phyloP scores from a whole-genome alignment of 1,140 invertebrate species.

The Drosophila mojavensis region DNA sequence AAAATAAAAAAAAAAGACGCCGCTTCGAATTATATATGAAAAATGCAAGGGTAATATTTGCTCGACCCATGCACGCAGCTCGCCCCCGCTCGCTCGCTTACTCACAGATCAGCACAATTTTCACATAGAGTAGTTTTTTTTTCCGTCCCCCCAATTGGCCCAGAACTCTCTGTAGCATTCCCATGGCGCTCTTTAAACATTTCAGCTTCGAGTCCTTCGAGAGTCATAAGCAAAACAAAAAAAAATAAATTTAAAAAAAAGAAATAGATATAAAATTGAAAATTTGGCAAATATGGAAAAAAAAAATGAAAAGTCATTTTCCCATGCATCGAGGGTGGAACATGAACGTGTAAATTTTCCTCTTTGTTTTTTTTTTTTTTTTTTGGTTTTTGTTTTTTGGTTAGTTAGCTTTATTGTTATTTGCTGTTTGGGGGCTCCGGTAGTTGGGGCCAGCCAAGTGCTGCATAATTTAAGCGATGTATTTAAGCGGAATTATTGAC shows the following conservation, averaged over 20 bases:
- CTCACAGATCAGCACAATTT: constrained; percentile 28
- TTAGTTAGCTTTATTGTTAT: too few relatives aligned
- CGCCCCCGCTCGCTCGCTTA: neutral
- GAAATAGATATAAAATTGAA: constrained; percentile 22
- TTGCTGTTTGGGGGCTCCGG: too few relatives aligned
- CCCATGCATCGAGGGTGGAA: constrained; percentile 32
- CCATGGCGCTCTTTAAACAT: constrained; percentile 73
- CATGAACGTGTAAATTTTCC: constrained; percentile 53
- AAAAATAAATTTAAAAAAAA: constrained; percentile 29
- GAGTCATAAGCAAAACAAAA: constrained; percentile 24
- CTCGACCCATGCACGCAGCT: constrained; percentile 27
- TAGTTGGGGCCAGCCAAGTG: neutral
- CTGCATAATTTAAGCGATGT: constrained; percentile 71
- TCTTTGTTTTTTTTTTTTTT: constrained; percentile 36
- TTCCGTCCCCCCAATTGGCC: constrained; percentile 27
- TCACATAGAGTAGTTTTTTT: constrained; percentile 24
- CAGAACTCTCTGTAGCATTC: constrained; percentile 48
- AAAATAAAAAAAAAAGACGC: constrained; percentile 21
- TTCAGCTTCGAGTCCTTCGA: constrained; percentile 31
- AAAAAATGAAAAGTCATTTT: constrained; percentile 69
- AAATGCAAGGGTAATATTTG: constrained; percentile 78
- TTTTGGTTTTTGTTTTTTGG: constrained; percentile 13
- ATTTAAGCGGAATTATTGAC: constrained; percentile 76
- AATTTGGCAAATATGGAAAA: constrained; percentile 40
- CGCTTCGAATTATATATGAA: constrained; percentile 45